Evolutionary conservation across 2,113 vertebrate genomes (phyloP).

Genomic region (Nycticryphes semicollaris): DNA sequence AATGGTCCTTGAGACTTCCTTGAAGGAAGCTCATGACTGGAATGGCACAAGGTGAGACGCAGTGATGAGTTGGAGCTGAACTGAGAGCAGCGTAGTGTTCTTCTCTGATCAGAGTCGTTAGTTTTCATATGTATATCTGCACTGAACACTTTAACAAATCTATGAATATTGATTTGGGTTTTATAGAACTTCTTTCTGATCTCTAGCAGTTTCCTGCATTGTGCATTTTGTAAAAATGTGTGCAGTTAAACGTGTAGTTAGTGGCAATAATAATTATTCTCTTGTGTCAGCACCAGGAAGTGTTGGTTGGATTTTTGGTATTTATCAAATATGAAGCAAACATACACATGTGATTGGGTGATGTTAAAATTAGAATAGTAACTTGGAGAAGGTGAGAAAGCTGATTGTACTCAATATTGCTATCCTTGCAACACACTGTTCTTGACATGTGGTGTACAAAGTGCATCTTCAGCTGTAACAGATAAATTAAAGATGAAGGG

Average conservation of each 20-base stretch:
- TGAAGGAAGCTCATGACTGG: neutral
- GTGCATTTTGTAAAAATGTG: neutral
- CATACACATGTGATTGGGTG: neutral
- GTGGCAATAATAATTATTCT: neutral
- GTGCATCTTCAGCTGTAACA: neutral
- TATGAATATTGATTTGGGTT: neutral
- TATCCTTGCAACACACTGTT: neutral
- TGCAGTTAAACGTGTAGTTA: neutral
- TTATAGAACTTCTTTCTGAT: neutral
- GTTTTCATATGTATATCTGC: neutral
- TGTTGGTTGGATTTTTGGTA: neutral
- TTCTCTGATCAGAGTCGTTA: neutral
- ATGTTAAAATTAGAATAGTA: neutral
- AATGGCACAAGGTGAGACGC: neutral
- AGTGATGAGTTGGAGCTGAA: neutral
- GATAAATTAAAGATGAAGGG: neutral
- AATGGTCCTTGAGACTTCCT: neutral
- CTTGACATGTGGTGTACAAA: neutral
- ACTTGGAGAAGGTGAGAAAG: neutral
- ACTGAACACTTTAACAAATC: neutral
- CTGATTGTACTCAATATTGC: neutral
- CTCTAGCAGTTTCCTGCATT: neutral
- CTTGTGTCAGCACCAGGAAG: neutral
- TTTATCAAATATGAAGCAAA: neutral
- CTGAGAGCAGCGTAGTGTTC: neutral